Conservation (phyloP, 2,113 vertebrate species). For the human (Homo sapiens) region DNA sequence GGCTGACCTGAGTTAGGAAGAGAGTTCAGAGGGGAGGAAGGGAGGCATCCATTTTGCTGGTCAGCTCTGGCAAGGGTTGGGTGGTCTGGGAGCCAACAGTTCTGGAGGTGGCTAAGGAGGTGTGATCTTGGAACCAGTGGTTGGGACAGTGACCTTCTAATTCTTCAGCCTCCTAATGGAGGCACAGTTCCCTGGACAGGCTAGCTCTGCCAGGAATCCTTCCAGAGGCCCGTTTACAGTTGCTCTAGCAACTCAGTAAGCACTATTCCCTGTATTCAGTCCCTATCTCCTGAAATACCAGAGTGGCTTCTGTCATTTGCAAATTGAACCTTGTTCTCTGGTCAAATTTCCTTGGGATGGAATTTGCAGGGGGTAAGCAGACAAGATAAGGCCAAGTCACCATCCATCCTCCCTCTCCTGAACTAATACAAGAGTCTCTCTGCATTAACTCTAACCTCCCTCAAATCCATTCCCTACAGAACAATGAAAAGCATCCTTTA, state of each 20-base stretch:
- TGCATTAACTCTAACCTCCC: background rate
- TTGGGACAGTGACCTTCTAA: background rate
- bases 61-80: background rate
- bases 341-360: background rate
- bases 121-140: background rate
- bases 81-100: background rate
- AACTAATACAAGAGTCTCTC: background rate
- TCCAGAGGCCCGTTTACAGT: background rate
- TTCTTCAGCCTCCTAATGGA: background rate
- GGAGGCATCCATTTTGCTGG: background rate
- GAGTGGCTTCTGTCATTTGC: background rate
- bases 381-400: background rate
- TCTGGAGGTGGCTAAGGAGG: background rate
- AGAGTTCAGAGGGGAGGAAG: background rate
- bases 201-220: background rate
- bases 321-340: background rate
- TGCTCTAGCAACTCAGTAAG: background rate
- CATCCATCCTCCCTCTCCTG: background rate
- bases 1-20: background rate
- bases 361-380: background rate
- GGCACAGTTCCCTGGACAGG: background rate
- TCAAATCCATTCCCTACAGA: background rate
- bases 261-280: background rate
- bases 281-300: background rate
- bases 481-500: background rate